Evolutionary conservation across 2,797 vertebrate species (phyloP), one percentile per base, ranked within the genome.

Genomic region (Argyrosomus regius): DNA sequence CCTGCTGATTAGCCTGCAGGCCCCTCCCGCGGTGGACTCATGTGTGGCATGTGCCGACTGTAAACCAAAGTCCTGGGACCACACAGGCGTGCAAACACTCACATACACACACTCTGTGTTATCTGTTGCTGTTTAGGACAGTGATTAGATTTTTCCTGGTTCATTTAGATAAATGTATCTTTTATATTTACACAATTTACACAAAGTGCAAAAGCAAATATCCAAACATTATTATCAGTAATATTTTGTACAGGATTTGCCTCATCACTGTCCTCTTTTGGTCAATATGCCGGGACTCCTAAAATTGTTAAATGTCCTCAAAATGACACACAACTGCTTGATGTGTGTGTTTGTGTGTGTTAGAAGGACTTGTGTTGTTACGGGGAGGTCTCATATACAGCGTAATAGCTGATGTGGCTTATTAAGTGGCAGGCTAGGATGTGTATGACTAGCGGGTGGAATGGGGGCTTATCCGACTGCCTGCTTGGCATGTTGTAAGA

Each of bases 61-160:
- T 91, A 92, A 92, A 92, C 84, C 91, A 94, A 95, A 95, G 94
- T 94, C 92, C 92, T 91, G 81, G 46, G 61, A 76, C 26, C 20
- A 67, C 16, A 1, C 35, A 64, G 48, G 57, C 45, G 3, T 49
- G 18, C 35, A 43, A 13, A 43, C 81, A 31, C 56, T 31, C 41
- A 26, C 59, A 39, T 17, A 31, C 52, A 49, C 52, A 48, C 43
- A 41, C 14, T 4, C 6, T 7, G 35, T 4, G 48, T 80, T 87
- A 87, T 81, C 79, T 73, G 62, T 26, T 53, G 22, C 31, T 50
- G 28, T 62, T 41, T 24, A 75, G 43, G 59, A 72, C 72, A 43
- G 6, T 18, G 58, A 71, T 77, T 77, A 71, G 45, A 86, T 83
- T 66, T 63, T 61, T 56, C 3, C 63, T 17, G 0, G 17, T 71